Conservation (phyloP, 2,888 invertebrate species). For the Dromius quadrimaculatus region DNA sequence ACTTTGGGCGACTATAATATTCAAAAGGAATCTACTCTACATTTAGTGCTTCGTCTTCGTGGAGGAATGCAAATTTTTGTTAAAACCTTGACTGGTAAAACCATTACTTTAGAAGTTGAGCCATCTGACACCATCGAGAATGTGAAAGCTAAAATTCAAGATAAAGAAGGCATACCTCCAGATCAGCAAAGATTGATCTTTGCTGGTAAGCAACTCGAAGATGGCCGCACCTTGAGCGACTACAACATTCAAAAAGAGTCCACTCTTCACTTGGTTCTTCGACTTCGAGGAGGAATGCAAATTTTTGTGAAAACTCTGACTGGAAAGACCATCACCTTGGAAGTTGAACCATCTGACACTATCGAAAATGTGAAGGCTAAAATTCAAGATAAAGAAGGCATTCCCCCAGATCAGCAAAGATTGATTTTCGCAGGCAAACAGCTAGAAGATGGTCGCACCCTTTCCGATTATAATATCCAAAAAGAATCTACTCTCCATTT, state of each 20-base stretch:
- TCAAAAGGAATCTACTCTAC: slow-evolving; percentile 68
- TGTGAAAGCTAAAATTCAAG: slow-evolving; percentile 72
- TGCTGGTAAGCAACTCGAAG: slow-evolving; percentile 77
- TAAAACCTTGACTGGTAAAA: slow-evolving; percentile 65
- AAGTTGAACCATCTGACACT: no score
- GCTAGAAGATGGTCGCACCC: no score
- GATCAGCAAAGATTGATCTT: slow-evolving; percentile 73
- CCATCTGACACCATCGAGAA: slow-evolving; percentile 73
- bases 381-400: no score
- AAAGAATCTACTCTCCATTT: slow-evolving; percentile 73
- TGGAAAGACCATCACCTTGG: no score
- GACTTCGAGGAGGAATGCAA: no score
- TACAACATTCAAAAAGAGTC: slow-evolving; percentile 69
- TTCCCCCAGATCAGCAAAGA: no score
- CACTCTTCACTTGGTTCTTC: slow-evolving; percentile 23
- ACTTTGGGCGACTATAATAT: slow-evolving; percentile 65
- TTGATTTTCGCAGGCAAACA: no score
- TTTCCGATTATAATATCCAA: no score
- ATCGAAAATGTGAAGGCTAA: no score
- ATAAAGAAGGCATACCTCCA: slow-evolving; percentile 74
- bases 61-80: slow-evolving; percentile 76
- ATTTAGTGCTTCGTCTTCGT: slow-evolving; percentile 70
- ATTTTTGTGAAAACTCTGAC: no score
- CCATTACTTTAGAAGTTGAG: slow-evolving; percentile 64
- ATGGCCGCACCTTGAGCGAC: slow-evolving; percentile 74